Evolutionary conservation across 2,113 vertebrate species (phyloP).

Genomic region (Emydocephalus ijimae): DNA sequence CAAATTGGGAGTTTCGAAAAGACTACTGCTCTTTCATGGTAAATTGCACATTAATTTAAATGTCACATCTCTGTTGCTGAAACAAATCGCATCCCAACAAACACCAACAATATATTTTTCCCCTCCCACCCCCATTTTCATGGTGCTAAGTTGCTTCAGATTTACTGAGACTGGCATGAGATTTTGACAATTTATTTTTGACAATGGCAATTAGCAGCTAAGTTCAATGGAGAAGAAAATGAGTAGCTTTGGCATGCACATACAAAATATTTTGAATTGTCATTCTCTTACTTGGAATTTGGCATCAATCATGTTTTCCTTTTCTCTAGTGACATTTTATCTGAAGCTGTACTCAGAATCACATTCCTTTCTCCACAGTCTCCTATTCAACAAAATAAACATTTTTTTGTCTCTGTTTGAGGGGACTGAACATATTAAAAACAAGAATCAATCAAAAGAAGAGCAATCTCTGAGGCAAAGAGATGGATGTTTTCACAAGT

Average conservation of each 20-base stretch:
- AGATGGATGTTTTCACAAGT: neutral
- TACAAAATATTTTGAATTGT: conserved; percentile 27
- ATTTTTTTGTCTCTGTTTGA: neutral
- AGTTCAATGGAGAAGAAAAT: conserved; percentile 12
- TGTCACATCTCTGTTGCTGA: neutral
- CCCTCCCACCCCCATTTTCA: neutral
- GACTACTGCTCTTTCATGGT: neutral
- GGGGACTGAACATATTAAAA: neutral
- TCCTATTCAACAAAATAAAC: conserved; percentile 1
- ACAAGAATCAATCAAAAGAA: neutral
- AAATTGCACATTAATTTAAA: neutral
- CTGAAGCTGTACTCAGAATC: conserved; percentile 5
- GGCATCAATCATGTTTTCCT: conserved; percentile 28
- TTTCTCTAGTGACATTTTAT: conserved; percentile 28
- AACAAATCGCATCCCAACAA: neutral
- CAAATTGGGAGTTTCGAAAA: neutral
- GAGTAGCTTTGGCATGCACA: neutral
- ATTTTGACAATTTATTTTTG: conserved; percentile 13
- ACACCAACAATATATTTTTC: neutral
- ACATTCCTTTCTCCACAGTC: neutral
- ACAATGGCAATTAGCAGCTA: conserved; percentile 31
- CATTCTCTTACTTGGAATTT: conserved; percentile 28
- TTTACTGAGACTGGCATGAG: neutral
- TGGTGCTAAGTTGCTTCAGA: neutral
- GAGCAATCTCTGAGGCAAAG: neutral